These are phyloP conservation scores for Boloria selene DNA, from an alignment of 2,888 invertebrate genomes.

Conservation along the genomic window DNA sequence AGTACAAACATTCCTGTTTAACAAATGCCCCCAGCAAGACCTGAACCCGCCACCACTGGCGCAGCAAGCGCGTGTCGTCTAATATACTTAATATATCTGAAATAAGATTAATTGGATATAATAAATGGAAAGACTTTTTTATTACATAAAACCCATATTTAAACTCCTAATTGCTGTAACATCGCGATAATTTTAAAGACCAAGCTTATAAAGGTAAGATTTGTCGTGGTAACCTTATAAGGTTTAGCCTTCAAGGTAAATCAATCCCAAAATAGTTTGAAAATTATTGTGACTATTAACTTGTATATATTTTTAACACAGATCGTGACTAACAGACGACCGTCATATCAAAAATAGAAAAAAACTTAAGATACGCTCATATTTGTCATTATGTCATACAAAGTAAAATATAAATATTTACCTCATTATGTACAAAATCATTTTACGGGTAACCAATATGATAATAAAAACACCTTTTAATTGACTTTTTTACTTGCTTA, in stretches of 20 bases:
- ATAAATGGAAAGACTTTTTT: background rate
- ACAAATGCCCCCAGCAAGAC: too few relatives aligned
- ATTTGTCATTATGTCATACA: too few relatives aligned
- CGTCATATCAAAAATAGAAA: conserved; percentile 12
- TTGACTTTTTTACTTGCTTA: too few relatives aligned
- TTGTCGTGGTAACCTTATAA: conserved; percentile 29
- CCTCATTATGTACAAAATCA: too few relatives aligned
- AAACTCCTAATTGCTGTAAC: background rate
- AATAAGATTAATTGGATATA: too few relatives aligned
- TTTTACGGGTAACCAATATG: too few relatives aligned
- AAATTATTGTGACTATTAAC: conserved; percentile 44
- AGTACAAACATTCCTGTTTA: too few relatives aligned
- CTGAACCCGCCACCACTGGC: too few relatives aligned
- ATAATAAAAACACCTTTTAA: too few relatives aligned
- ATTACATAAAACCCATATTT: conserved; percentile 17
- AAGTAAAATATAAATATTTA: too few relatives aligned
- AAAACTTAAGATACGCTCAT: conserved; percentile 9
- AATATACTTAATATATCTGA: too few relatives aligned
- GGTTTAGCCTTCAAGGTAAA: conserved; percentile 32
- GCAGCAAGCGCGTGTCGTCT: too few relatives aligned
- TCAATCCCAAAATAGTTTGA: conserved; percentile 49
- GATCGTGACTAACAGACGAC: conserved; percentile 44
- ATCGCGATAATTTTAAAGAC: background rate
- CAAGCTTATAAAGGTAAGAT: conserved; percentile 20
- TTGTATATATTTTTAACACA: conserved; percentile 52